These are phyloP conservation scores for Serripes groenlandicus DNA, from an alignment of 2,888 invertebrate genomes.

Conservation along the genomic window DNA sequence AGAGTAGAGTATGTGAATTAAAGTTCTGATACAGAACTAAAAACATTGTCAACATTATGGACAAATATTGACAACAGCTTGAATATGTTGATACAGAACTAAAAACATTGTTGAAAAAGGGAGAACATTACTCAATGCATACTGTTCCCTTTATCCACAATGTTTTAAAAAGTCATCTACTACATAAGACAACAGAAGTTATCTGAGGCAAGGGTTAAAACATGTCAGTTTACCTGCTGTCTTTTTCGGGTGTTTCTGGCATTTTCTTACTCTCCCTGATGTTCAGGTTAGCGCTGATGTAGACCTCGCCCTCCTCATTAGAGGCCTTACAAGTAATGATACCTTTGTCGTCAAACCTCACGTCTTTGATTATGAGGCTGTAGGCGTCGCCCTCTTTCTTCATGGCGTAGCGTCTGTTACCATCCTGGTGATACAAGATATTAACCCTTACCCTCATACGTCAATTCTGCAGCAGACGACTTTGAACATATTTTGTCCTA, in stretches of 20 bases:
- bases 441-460: background rate
- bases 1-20: too few relatives aligned
- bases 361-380: slow-evolving; percentile 93
- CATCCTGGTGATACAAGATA: slow-evolving; percentile 66
- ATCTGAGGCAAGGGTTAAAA: background rate
- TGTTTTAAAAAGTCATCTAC: background rate
- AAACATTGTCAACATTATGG: too few relatives aligned
- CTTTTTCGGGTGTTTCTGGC: slow-evolving; percentile 60
- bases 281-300: slow-evolving; percentile 76
- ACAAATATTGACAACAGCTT: too few relatives aligned
- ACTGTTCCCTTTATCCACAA: background rate
- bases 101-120: too few relatives aligned
- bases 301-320: slow-evolving; percentile 80
- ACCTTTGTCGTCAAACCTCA: slow-evolving; percentile 78
- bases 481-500: background rate
- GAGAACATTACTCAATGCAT: too few relatives aligned
- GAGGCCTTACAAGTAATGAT: slow-evolving; percentile 80
- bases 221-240: slow-evolving; percentile 26
- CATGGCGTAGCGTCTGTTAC: slow-evolving; percentile 71
- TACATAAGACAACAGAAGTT: background rate
- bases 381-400: slow-evolving; percentile 78
- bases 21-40: too few relatives aligned
- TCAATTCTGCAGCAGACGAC: background rate
- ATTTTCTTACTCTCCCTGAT: slow-evolving; percentile 67
- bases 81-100: too few relatives aligned